A percentile compares a stretch with the other conserved stretches of the same genome.
Evolutionary conservation across 2,113 vertebrate species (phyloP).

Genomic region (Erythrocebus patas): DNA sequence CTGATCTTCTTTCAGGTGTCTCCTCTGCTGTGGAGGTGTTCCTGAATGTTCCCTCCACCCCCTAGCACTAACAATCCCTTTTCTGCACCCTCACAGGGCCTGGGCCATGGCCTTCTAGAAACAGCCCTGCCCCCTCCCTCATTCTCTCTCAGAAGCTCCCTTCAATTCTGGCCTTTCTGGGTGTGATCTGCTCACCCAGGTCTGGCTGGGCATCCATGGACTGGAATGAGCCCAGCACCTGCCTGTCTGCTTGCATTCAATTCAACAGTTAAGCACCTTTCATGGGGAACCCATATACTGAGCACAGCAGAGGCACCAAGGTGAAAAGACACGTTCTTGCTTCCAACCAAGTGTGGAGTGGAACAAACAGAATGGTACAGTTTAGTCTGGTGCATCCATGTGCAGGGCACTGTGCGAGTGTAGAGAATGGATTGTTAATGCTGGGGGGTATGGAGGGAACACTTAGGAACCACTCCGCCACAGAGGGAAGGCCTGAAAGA

Average conservation of each 20-base stretch:
- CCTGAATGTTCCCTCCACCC: too few relatives aligned
- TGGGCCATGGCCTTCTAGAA: background rate
- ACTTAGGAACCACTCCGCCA: background rate
- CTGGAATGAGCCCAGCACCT: too few relatives aligned
- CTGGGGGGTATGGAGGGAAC: background rate
- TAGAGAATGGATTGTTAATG: background rate
- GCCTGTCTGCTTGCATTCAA: background rate
- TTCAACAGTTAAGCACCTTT: background rate
- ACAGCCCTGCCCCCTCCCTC: background rate
- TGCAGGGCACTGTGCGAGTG: rapidly evolving
- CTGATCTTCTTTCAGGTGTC: too few relatives aligned
- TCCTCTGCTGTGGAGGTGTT: too few relatives aligned
- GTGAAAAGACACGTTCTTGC: background rate
- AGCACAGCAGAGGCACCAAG: background rate
- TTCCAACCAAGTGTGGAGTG: background rate
- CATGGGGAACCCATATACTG: background rate
- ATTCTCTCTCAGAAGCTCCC: background rate
- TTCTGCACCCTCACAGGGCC: background rate
- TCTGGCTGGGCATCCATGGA: background rate
- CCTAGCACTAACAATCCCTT: too few relatives aligned
- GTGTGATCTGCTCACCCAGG: background rate
- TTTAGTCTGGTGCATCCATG: rapidly evolving
- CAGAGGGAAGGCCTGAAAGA: background rate
- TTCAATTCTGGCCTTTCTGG: background rate
- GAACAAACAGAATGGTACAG: rapidly evolving